These are phyloP conservation scores for Adelosebastes latens DNA, from an alignment of 2,797 vertebrate genomes.

Conservation along the genomic window DNA sequence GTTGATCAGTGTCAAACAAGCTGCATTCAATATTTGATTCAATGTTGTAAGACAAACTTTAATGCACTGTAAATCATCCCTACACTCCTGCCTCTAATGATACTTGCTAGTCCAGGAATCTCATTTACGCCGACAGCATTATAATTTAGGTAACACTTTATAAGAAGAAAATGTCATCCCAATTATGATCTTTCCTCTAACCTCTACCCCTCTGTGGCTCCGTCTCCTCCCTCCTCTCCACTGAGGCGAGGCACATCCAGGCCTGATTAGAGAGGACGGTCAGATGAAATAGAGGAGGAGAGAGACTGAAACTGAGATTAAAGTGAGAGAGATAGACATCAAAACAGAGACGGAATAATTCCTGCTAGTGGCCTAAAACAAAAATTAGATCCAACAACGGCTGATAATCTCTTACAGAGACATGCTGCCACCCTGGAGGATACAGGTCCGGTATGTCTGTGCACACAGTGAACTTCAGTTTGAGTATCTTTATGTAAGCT, in stretches of 20 bases:
- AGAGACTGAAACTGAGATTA: background rate
- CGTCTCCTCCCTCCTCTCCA: background rate
- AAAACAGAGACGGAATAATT: conserved; percentile 27
- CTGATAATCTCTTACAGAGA: background rate
- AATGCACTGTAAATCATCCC: no score
- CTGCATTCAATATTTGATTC: background rate
- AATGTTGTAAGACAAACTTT: background rate
- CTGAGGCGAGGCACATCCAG: conserved; percentile 45
- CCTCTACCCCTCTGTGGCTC: conserved; percentile 27
- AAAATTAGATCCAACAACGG: conserved; percentile 3
- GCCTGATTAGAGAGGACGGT: conserved; percentile 57
- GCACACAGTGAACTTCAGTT: no score
- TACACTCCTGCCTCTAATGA: background rate
- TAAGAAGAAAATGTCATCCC: conserved; percentile 56
- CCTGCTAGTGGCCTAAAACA: conserved; percentile 10
- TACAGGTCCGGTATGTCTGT: background rate
- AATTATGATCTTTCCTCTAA: conserved; percentile 54
- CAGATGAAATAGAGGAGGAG: conserved; percentile 29
- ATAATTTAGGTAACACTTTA: background rate
- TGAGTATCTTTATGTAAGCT: background rate
- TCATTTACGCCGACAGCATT: background rate
- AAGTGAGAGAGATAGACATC: conserved; percentile 12
- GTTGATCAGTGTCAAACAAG: background rate
- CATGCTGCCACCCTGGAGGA: background rate
- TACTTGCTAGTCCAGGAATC: background rate